Percentiles rank a stretch among this genome's conserved stretches.
Evolutionary conservation across 2,113 vertebrate genomes (phyloP).

Genomic region (Caracal caracal): DNA sequence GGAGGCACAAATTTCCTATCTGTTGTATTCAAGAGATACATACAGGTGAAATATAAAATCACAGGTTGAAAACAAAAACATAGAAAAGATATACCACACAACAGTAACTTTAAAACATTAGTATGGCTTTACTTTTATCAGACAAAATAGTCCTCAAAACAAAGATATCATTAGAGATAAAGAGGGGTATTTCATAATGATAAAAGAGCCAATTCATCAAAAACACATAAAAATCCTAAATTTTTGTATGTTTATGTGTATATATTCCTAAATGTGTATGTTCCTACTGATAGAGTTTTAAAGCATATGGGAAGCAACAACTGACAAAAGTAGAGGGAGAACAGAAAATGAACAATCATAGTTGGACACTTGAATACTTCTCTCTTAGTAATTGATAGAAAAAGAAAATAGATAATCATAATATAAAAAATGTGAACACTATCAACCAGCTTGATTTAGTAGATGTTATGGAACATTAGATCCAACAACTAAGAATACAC

Average conservation of each 20-base stretch:
- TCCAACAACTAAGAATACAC: neutral
- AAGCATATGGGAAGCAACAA: neutral
- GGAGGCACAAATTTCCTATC: neutral
- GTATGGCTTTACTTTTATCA: neutral
- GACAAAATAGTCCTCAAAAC: neutral
- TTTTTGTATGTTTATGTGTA: neutral
- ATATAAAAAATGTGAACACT: neutral
- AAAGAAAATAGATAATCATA: neutral
- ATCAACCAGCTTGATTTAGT: neutral
- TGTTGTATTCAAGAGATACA: neutral
- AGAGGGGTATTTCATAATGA: neutral
- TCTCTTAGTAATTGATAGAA: neutral
- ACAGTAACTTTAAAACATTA: neutral
- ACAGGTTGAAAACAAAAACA: neutral
- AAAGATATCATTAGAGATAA: neutral
- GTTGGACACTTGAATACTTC: neutral
- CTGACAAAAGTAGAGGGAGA: neutral
- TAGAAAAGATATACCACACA: neutral
- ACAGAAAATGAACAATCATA: neutral
- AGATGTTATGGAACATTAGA: neutral
- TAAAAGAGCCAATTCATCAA: neutral
- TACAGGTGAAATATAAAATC: neutral
- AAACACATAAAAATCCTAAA: constrained; percentile 14
- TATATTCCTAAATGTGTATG: neutral
- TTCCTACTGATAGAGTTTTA: neutral